Evolutionary conservation across 2,888 invertebrate species (phyloP).

Genomic region (Agriopis marginaria): DNA sequence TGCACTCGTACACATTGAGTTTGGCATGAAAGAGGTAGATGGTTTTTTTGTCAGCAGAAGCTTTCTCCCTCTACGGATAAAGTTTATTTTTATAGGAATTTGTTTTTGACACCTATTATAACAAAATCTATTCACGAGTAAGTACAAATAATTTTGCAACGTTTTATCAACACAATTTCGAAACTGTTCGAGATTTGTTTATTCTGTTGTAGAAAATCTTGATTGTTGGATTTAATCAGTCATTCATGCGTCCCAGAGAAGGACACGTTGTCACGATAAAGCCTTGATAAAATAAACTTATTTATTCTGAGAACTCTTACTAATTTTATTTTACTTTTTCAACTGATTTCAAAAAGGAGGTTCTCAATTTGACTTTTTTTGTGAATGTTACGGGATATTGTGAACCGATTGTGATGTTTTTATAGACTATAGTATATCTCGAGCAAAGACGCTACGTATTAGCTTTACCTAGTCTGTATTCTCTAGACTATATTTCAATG

Average conservation of each 20-base stretch:
- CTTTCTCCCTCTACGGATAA: not conserved
- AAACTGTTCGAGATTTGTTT: slow-evolving; percentile 38
- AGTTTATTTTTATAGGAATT: slow-evolving; percentile 60
- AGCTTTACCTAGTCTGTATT: no score
- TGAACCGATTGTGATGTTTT: no score
- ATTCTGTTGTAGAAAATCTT: slow-evolving; percentile 36
- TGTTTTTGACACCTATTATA: slow-evolving; percentile 52
- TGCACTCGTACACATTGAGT: not conserved
- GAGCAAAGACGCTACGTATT: no score
- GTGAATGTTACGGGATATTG: no score
- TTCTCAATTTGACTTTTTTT: not conserved
- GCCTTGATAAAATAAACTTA: slow-evolving; percentile 26
- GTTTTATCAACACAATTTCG: slow-evolving; percentile 26
- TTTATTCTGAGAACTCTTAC: not conserved
- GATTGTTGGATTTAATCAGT: slow-evolving; percentile 37
- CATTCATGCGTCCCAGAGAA: slow-evolving; percentile 37
- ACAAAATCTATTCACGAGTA: not conserved
- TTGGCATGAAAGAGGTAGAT: not conserved
- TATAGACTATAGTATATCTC: no score
- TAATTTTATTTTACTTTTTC: not conserved
- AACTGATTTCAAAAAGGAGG: no score
- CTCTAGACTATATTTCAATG: no score
- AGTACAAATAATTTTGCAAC: slow-evolving; percentile 40
- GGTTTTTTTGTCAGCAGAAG: not conserved
- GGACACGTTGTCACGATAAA: slow-evolving; percentile 35